Evolutionary conservation across 2,113 vertebrate species (phyloP).

Genomic region (Pelusios castaneus): DNA sequence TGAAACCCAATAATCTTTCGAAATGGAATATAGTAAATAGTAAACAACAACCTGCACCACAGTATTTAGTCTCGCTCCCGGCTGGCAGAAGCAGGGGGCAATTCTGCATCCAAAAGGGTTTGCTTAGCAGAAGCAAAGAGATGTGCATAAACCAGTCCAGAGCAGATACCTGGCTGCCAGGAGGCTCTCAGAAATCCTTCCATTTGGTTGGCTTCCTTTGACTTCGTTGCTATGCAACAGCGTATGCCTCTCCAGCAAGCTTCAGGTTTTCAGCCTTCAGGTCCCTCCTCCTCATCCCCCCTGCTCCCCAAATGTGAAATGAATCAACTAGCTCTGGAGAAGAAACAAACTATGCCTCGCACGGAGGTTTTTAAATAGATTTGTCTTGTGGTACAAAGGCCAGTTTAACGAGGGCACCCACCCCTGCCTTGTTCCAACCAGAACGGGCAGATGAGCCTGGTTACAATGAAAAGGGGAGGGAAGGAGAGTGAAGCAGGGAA

Average conservation of each 20-base stretch:
- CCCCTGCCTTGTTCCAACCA: background rate
- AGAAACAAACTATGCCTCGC: background rate
- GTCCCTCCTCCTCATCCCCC: slow-evolving; percentile 7
- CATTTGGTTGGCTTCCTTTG: slow-evolving; percentile 62
- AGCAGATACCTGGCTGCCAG: slow-evolving; percentile 46
- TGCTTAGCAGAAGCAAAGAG: background rate
- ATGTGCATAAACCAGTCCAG: slow-evolving; percentile 11
- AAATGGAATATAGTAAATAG: slow-evolving; percentile 41
- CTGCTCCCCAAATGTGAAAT: slow-evolving; percentile 17
- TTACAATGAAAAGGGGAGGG: rapidly evolving
- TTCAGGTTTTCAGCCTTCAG: slow-evolving; percentile 22
- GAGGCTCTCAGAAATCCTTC: slow-evolving; percentile 30
- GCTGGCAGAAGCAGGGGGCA: background rate
- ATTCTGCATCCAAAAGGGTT: background rate
- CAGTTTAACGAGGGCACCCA: background rate
- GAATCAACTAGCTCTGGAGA: slow-evolving; percentile 20
- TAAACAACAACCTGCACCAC: background rate
- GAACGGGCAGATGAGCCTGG: rapidly evolving
- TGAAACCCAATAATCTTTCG: slow-evolving; percentile 54
- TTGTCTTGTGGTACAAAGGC: background rate
- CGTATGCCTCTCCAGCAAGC: slow-evolving; percentile 57
- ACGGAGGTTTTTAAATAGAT: background rate
- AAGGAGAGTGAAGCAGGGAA: rapidly evolving
- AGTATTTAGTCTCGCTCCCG: background rate
- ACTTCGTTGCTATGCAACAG: slow-evolving; percentile 77